Evolutionary conservation across 2,888 invertebrate genomes (phyloP).

Genomic region (Helleia helle): DNA sequence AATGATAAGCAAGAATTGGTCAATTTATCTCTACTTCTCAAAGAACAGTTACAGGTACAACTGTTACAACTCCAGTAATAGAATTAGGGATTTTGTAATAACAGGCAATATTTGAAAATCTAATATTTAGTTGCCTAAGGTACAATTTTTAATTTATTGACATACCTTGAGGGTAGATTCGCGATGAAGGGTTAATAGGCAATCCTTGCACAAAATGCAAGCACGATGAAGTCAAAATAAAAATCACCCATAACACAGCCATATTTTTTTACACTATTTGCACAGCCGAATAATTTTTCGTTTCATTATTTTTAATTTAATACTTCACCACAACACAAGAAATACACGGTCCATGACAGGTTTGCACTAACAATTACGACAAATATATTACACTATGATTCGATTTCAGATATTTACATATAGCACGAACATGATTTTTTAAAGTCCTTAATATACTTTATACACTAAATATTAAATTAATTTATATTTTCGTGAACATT

Average conservation of each 20-base stretch:
- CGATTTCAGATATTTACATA: conserved; percentile 36
- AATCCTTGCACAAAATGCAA: conserved; percentile 55
- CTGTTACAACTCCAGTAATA: no score
- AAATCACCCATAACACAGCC: conserved; percentile 62
- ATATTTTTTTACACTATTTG: conserved; percentile 67
- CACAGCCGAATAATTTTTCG: conserved; percentile 59
- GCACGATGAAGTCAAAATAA: conserved; percentile 62
- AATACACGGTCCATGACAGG: conserved; percentile 68
- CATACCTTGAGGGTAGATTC: conserved; percentile 67
- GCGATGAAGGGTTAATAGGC: conserved; percentile 60
- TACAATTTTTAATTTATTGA: conserved; percentile 32
- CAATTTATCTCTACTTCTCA: no score
- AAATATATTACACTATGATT: conserved; percentile 37
- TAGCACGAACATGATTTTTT: conserved; percentile 40
- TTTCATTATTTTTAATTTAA: conserved; percentile 66
- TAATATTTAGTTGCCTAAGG: no score
- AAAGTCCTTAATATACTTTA: conserved; percentile 36
- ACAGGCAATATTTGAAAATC: conserved; percentile 1
- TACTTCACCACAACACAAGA: conserved; percentile 68
- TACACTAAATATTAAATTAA: conserved; percentile 40
- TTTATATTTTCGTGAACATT: conserved; percentile 55
- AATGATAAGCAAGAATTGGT: no score
- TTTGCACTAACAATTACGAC: conserved; percentile 34
- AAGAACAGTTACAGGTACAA: no score
- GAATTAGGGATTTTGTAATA: not conserved